Evolutionary conservation across 2,113 vertebrate genomes (phyloP), one percentile per base, ranked within the genome.

Genomic region (Notothenia rossii): DNA sequence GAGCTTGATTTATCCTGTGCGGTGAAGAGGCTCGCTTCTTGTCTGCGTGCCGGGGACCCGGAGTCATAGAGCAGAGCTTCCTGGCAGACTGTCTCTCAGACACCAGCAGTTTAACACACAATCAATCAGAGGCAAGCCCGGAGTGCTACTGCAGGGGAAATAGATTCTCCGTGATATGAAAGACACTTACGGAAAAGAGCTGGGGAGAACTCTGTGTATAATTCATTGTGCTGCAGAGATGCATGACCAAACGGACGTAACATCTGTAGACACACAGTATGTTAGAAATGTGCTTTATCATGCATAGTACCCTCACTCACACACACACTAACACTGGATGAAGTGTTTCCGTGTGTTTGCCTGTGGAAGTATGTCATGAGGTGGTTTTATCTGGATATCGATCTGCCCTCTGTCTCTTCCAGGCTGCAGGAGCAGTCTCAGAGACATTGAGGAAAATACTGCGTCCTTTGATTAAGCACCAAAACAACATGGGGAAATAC

Each of bases 81-180:
- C 79, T 77, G 84, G 84, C 86, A 83, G 73, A 75, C 75, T 36
- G 77, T 87, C 82, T 84, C 87, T 80, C 81, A 84, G 85, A 82
- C 87, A 64, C 72, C 48, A 17, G 75, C 80, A 69, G 72, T 73
- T 79, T 82, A 85, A 86, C 79, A 77, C 87, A 80, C 86, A 78
- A 92, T 91, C 87, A 88, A 89, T 93, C 91, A 90, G 68, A 77
- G 55, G 59, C 2, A n/a, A 53, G 79, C 62, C 81, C 80, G 72
- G 75, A 85, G 83, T 83, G 75, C 75, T 67, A 64, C 67, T 64
- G 86, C 79, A 49, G 18, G 36, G 73, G 58, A 83, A 79, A 78
- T 73, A 80, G 79, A 82, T 76, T 84, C 79, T 74, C 55, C 58
- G 14, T 58, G 67, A 5, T 43, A 29, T 78, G 59, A 65, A 77